Evolutionary conservation across 2,113 vertebrate species (phyloP).

Genomic region (Perca fluviatilis): DNA sequence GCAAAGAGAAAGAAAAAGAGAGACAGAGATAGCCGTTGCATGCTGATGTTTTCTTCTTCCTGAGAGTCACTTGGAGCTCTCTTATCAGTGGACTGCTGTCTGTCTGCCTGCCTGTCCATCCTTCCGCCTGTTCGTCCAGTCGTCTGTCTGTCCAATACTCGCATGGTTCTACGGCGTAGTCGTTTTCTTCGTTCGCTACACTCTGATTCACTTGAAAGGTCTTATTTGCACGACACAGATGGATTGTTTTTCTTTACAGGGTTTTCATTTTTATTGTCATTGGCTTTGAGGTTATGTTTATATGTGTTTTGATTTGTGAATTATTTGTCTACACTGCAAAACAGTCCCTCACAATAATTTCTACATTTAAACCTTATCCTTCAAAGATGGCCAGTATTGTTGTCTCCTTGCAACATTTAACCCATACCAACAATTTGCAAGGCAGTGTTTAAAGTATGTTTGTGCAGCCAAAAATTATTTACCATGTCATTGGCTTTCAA

Average conservation of each 20-base stretch:
- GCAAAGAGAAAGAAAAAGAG: slow-evolving; percentile 71
- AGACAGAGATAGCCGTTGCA: slow-evolving; percentile 82
- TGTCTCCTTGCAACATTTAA: neutral
- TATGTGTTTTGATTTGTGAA: slow-evolving; percentile 41
- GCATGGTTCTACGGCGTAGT: slow-evolving; percentile 79
- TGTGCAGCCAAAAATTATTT: neutral
- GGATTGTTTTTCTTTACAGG: slow-evolving; percentile 64
- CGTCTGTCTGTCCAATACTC: slow-evolving; percentile 79
- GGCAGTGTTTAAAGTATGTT: neutral
- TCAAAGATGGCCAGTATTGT: neutral
- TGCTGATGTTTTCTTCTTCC: slow-evolving; percentile 81
- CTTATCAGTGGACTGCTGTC: slow-evolving; percentile 82
- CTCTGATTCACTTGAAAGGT: slow-evolving; percentile 77
- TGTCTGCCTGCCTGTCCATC: slow-evolving; percentile 81
- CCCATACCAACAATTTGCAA: neutral
- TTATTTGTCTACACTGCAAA: slow-evolving; percentile 70
- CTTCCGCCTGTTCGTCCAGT: slow-evolving; percentile 77
- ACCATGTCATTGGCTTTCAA: neutral
- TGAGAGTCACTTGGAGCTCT: slow-evolving; percentile 75
- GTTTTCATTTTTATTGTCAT: slow-evolving; percentile 51
- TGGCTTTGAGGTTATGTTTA: slow-evolving; percentile 46
- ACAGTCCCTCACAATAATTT: slow-evolving; percentile 11
- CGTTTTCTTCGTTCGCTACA: slow-evolving; percentile 69
- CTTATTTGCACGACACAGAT: slow-evolving; percentile 72
- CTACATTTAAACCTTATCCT: neutral